Evolutionary conservation across 2,888 invertebrate species (phyloP).

Genomic region (Lasioglossum vierecki): DNA sequence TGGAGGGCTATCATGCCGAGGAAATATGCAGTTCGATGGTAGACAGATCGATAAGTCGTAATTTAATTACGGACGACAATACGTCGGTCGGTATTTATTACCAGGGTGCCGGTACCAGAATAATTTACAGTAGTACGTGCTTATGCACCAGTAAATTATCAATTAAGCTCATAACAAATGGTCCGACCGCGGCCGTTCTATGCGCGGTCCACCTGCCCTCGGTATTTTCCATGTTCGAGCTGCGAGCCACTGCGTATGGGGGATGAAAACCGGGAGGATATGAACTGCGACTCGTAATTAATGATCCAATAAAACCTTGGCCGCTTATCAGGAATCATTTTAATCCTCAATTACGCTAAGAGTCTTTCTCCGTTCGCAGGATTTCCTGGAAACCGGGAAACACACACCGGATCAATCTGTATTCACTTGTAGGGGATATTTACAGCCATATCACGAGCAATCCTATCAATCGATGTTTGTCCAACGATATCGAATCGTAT

Average conservation of each 20-base stretch:
- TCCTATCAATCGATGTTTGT: background rate
- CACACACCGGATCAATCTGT: slow-evolving; percentile 21
- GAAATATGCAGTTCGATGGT: background rate
- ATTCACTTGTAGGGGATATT: slow-evolving; percentile 4
- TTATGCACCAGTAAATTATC: slow-evolving; percentile 63
- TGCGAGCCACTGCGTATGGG: slow-evolving; percentile 49
- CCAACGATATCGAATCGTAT: background rate
- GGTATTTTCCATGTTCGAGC: slow-evolving; percentile 64
- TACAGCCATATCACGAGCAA: background rate
- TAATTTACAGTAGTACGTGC: slow-evolving; percentile 62
- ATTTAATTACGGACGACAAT: slow-evolving; percentile 61
- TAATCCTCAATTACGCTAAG: slow-evolving; percentile 48
- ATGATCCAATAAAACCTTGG: slow-evolving; percentile 52
- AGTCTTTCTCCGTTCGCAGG: slow-evolving; percentile 20
- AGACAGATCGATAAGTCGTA: slow-evolving; percentile 60
- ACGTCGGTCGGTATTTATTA: slow-evolving; percentile 57
- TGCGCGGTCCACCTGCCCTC: slow-evolving; percentile 15
- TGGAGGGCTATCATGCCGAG: slow-evolving; percentile 11
- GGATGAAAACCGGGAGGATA: slow-evolving; percentile 42
- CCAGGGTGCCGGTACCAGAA: slow-evolving; percentile 37
- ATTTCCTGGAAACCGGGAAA: background rate
- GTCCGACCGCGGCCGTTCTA: slow-evolving; percentile 30
- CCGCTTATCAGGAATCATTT: slow-evolving; percentile 63
- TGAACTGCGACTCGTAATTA: slow-evolving; percentile 60
- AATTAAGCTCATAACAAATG: slow-evolving; percentile 68